A percentile compares a stretch with the other conserved stretches of the same genome.
Evolutionary conservation across 2,797 vertebrate genomes (phyloP).

Genomic region (Salmo trutta): DNA sequence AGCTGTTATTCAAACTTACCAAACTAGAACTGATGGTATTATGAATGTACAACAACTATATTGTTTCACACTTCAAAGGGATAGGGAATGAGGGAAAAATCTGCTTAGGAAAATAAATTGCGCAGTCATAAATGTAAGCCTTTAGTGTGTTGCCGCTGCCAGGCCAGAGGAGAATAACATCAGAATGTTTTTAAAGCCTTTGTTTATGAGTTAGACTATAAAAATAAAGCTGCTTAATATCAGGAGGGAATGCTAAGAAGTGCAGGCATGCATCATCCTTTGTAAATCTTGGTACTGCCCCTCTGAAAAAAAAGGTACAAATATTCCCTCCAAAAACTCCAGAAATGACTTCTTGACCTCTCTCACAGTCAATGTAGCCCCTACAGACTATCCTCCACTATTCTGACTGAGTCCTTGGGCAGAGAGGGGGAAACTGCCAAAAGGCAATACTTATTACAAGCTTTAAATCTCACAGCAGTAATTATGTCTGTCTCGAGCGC

Average conservation of each 20-base stretch:
- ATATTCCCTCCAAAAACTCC: conserved; percentile 6
- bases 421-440: background rate
- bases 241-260: conserved; percentile 37
- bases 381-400: background rate
- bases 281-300: conserved; percentile 10
- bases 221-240: conserved; percentile 63
- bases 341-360: conserved; percentile 16
- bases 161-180: conserved; percentile 54
- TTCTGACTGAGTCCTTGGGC: background rate
- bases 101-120: conserved; percentile 55
- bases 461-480: background rate
- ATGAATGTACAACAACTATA: conserved; percentile 62
- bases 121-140: conserved; percentile 57
- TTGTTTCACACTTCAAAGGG: conserved; percentile 67
- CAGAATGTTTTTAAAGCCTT: conserved; percentile 52
- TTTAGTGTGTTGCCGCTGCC: conserved; percentile 48
- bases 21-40: conserved; percentile 63
- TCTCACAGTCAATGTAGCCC: conserved; percentile 4
- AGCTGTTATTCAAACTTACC: conserved; percentile 59
- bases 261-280: conserved; percentile 39
- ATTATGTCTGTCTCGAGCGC: background rate
- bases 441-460: background rate
- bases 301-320: background rate
- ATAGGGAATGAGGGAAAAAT: conserved; percentile 34
- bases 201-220: conserved; percentile 63